Evolutionary conservation across 2,888 invertebrate genomes (phyloP).

Genomic region (Stramonita haemastoma): DNA sequence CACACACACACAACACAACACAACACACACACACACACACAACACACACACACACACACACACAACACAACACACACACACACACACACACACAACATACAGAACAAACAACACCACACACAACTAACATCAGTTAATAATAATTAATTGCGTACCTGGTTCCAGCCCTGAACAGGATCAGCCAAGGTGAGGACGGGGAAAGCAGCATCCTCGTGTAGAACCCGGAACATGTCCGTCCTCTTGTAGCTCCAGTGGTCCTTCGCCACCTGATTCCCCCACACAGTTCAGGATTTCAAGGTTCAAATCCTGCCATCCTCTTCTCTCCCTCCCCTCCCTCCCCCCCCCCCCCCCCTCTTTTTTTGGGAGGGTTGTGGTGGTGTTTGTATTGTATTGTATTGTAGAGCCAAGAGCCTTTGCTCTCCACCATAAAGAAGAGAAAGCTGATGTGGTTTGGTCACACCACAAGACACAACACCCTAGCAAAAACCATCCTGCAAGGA

Average conservation of each 20-base stretch:
- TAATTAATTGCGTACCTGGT: background rate
- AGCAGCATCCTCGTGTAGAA: background rate
- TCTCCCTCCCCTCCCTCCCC: background rate
- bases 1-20: background rate
- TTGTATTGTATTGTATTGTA: too few species aligned
- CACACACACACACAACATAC: conserved; percentile 5
- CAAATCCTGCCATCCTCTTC: background rate
- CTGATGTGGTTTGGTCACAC: too few species aligned
- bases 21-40: background rate
- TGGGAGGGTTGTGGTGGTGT: too few species aligned
- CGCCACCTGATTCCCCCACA: background rate
- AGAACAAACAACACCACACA: too few species aligned
- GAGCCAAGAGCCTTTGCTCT: too few species aligned
- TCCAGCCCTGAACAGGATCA: background rate
- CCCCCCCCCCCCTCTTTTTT: background rate
- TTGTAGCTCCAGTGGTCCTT: background rate
- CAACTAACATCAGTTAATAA: too few species aligned
- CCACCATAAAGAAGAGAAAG: too few species aligned
- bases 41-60: background rate
- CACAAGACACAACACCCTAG: too few species aligned
- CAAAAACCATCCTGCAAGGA: too few species aligned
- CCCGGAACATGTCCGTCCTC: background rate
- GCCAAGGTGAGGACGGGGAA: background rate
- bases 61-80: background rate
- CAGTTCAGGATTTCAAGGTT: background rate